A percentile compares a stretch with the other conserved stretches of the same genome.
Conservation (phyloP, 2,888 invertebrate genomes). For the Megaustenia siamemsis region DNA sequence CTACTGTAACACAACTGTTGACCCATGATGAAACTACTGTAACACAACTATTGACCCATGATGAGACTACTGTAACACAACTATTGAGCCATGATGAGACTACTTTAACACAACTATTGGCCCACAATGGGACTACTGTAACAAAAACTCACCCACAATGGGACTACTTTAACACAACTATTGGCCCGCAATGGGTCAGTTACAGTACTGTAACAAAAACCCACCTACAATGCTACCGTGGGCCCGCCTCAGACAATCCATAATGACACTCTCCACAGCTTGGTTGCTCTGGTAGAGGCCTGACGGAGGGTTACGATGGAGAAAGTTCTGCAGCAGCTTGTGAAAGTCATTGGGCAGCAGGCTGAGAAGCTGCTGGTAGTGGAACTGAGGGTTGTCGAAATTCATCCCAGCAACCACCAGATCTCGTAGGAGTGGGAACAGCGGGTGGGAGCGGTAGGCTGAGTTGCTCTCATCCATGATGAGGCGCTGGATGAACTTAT, state of each 20-base stretch:
- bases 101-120: too few relatives aligned
- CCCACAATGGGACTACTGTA: too few relatives aligned
- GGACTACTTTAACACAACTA: too few relatives aligned
- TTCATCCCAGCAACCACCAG: slow-evolving; percentile 80
- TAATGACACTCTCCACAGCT: slow-evolving; percentile 78
- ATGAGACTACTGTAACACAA: too few relatives aligned
- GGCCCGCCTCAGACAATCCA: slow-evolving; percentile 78
- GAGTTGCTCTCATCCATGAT: slow-evolving; percentile 75
- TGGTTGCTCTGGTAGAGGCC: slow-evolving; percentile 76
- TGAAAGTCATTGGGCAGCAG: slow-evolving; percentile 78
- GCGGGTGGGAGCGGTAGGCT: slow-evolving; percentile 79
- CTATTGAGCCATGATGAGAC: too few relatives aligned
- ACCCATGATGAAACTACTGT: too few relatives aligned
- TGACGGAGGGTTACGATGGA: slow-evolving; percentile 76
- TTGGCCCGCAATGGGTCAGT: too few relatives aligned
- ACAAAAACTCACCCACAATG: too few relatives aligned
- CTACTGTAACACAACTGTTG: too few relatives aligned
- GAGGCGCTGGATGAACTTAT: slow-evolving; percentile 77
- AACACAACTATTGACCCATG: too few relatives aligned
- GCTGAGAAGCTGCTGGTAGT: slow-evolving; percentile 77
- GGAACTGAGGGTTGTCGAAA: slow-evolving; percentile 77
- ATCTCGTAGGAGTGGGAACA: slow-evolving; percentile 78
- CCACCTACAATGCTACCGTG: slow-evolving; percentile 79
- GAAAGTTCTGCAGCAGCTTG: slow-evolving; percentile 78
- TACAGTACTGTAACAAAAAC: slow-evolving; percentile 53